phyloP scores from a whole-genome alignment of 2,888 invertebrate genomes.

The Dyspetes luteomarginatus region DNA sequence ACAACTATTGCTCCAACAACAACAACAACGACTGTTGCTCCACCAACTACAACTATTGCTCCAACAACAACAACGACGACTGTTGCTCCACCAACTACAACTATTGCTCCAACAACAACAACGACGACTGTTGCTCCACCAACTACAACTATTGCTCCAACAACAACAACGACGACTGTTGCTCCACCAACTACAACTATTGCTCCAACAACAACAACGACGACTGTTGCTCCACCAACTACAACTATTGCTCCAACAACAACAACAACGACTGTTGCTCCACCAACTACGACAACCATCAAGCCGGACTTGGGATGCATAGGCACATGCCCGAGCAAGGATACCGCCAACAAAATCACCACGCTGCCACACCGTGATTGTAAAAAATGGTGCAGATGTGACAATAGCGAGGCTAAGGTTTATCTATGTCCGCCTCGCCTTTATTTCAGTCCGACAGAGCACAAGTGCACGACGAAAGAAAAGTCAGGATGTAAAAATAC shows the following conservation, averaged over 20 bases:
- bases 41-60: too few species aligned
- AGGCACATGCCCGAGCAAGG: background rate
- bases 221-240: background rate
- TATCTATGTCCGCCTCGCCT: conserved; percentile 62
- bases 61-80: too few species aligned
- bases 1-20: background rate
- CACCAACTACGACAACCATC: background rate
- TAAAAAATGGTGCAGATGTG: conserved; percentile 70
- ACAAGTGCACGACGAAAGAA: conserved; percentile 8
- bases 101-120: background rate
- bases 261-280: background rate
- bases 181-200: background rate
- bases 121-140: conserved; percentile 62
- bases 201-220: background rate
- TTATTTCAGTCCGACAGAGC: conserved; percentile 59
- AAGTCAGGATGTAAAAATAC: background rate
- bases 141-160: conserved; percentile 51
- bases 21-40: background rate
- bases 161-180: background rate
- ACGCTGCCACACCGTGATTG: conserved; percentile 69
- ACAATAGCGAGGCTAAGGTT: conserved; percentile 40
- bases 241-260: background rate
- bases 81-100: background rate
- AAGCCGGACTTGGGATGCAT: background rate
- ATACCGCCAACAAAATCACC: conserved; percentile 22